These are phyloP conservation scores for Oceanodroma leucorhoa DNA, from an alignment of 2,797 vertebrate genomes.

Conservation along the genomic window DNA sequence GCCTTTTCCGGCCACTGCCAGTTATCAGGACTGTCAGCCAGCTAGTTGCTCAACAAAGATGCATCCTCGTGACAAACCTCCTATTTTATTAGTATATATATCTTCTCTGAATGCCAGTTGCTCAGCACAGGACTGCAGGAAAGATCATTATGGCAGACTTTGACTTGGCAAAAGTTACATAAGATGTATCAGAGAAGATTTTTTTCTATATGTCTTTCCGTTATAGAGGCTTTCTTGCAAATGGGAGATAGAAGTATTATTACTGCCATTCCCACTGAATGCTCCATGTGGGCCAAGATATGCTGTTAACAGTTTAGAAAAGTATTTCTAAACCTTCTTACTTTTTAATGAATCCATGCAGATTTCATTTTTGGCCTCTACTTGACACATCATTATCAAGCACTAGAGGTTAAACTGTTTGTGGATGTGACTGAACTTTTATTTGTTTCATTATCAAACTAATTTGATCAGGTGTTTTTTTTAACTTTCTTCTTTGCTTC, in stretches of 20 bases:
- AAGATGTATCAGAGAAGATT: not conserved
- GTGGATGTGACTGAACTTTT: not conserved
- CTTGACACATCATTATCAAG: not conserved
- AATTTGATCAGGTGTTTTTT: not conserved
- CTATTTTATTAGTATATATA: not conserved
- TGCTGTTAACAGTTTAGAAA: not conserved
- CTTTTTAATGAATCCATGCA: not conserved
- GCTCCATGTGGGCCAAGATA: not conserved
- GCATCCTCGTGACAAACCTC: rapidly evolving
- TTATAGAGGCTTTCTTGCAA: not conserved
- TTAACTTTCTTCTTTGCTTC: not conserved
- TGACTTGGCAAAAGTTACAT: not conserved
- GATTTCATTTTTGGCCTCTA: not conserved
- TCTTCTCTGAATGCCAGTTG: not conserved
- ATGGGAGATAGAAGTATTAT: not conserved
- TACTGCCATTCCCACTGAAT: not conserved
- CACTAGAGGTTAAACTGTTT: not conserved
- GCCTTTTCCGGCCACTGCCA: not conserved
- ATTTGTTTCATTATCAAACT: not conserved
- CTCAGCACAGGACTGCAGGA: not conserved
- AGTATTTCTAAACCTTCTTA: not conserved
- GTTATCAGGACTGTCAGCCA: not conserved
- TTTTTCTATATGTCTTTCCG: not conserved
- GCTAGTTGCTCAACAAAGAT: not conserved
- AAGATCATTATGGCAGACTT: not conserved